These are phyloP conservation scores for Vespertilio murinus DNA, from an alignment of 2,797 vertebrate genomes.

Conservation along the genomic window DNA sequence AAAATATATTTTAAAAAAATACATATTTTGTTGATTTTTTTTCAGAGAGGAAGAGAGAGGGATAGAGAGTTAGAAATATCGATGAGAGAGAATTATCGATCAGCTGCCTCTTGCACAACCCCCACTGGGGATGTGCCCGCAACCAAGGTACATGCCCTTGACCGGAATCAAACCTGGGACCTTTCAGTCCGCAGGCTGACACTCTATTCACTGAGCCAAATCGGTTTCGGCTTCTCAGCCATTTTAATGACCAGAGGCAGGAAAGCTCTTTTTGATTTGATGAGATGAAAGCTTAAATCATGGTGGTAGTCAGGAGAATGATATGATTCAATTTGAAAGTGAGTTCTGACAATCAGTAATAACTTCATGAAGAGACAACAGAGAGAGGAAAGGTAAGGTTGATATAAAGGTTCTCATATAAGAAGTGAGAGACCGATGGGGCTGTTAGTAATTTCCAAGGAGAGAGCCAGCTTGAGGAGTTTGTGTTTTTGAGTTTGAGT, in stretches of 20 bases:
- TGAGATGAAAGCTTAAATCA: conserved; percentile 1
- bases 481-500: neutral
- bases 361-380: neutral
- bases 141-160: too few species aligned
- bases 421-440: neutral
- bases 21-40: too few species aligned
- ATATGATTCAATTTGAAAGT: conserved; percentile 4
- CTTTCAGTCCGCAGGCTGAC: too few species aligned
- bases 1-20: too few species aligned
- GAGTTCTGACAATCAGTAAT: conserved; percentile 41
- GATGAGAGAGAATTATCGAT: too few species aligned
- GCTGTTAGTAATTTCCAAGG: neutral
- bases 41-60: too few species aligned
- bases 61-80: too few species aligned
- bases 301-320: conserved; percentile 24
- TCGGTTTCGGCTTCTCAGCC: too few species aligned
- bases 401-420: neutral
- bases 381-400: neutral
- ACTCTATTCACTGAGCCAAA: too few species aligned
- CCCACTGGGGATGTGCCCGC: too few species aligned
- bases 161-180: too few species aligned
- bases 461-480: neutral
- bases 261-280: conserved; percentile 2
- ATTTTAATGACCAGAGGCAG: neutral
- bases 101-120: too few species aligned